Evolutionary conservation across 2,888 invertebrate genomes (phyloP).

Genomic region (Rhopalosiphum nymphaeae): DNA sequence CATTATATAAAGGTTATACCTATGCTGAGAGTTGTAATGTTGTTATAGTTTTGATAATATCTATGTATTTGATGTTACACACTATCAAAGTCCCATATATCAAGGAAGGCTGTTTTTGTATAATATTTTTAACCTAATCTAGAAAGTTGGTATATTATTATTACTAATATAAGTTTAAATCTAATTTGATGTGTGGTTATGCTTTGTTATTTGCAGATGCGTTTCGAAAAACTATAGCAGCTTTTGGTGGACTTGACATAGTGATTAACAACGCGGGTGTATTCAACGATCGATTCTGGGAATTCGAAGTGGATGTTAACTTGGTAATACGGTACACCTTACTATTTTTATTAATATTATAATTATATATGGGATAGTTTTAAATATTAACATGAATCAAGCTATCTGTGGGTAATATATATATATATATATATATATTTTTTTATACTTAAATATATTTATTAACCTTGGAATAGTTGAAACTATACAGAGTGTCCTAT

Average conservation of each 20-base stretch:
- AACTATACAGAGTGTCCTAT: too few species aligned
- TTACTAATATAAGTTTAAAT: not conserved
- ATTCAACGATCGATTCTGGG: constrained; percentile 83
- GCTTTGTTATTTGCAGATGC: constrained; percentile 74
- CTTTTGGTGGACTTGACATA: constrained; percentile 81
- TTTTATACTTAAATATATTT: too few species aligned
- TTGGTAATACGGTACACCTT: constrained; percentile 72
- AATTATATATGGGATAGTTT: not conserved
- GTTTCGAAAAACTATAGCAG: constrained; percentile 80
- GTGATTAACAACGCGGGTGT: constrained; percentile 86
- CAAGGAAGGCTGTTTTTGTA: not conserved
- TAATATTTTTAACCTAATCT: not conserved
- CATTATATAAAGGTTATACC: too few species aligned
- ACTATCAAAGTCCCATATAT: too few species aligned
- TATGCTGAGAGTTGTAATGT: too few species aligned
- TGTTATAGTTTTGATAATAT: too few species aligned
- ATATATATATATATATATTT: too few species aligned
- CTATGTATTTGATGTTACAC: too few species aligned
- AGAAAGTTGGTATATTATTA: not conserved
- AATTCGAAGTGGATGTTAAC: constrained; percentile 82
- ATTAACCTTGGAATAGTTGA: too few species aligned
- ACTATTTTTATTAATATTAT: not conserved
- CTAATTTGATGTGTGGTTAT: not conserved
- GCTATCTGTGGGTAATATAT: too few species aligned
- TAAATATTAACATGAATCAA: too few species aligned